A percentile compares a stretch with the other conserved stretches of the same genome.
Evolutionary conservation across 2,797 vertebrate genomes (phyloP).

Genomic region (Schizopygopsis malacanthus): DNA sequence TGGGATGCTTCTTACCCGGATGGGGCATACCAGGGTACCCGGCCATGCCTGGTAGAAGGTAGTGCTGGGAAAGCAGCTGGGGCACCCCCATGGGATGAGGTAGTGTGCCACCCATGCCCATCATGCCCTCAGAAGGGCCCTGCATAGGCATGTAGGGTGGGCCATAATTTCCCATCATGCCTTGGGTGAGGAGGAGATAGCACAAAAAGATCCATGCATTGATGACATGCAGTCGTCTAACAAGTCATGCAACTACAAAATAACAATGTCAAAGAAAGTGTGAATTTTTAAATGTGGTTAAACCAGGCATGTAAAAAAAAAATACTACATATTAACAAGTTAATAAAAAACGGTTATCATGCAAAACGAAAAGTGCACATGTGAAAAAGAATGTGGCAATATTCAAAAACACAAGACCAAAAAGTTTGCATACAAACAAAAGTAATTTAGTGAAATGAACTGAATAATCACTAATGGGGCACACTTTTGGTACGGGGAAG

Average conservation of each 20-base stretch:
- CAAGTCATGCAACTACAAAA: slow-evolving; percentile 58
- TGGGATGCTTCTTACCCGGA: slow-evolving; percentile 89
- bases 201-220: slow-evolving; percentile 90
- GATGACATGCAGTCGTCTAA: slow-evolving; percentile 93
- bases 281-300: slow-evolving; percentile 10
- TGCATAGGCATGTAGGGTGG: slow-evolving; percentile 97
- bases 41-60: slow-evolving; percentile 93
- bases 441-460: slow-evolving; percentile 18
- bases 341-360: slow-evolving; percentile 57
- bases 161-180: slow-evolving; percentile 99
- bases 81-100: slow-evolving; percentile 93
- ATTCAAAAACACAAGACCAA: background rate
- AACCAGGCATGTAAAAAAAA: background rate
- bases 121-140: slow-evolving; percentile 98
- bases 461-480: slow-evolving; percentile 20
- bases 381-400: slow-evolving; percentile 53
- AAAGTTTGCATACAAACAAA: slow-evolving; percentile 11
- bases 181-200: slow-evolving; percentile 82
- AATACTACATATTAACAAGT: slow-evolving; percentile 29
- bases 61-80: slow-evolving; percentile 83
- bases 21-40: slow-evolving; percentile 94
- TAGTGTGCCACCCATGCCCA: slow-evolving; percentile 98
- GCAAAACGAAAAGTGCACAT: slow-evolving; percentile 66
- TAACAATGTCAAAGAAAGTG: slow-evolving; percentile 61
- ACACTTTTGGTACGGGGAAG: background rate